A percentile compares a stretch with the other conserved stretches of the same genome.
phyloP scores from a whole-genome alignment of 1,140 invertebrate species.

The Pissodes strobi region DNA sequence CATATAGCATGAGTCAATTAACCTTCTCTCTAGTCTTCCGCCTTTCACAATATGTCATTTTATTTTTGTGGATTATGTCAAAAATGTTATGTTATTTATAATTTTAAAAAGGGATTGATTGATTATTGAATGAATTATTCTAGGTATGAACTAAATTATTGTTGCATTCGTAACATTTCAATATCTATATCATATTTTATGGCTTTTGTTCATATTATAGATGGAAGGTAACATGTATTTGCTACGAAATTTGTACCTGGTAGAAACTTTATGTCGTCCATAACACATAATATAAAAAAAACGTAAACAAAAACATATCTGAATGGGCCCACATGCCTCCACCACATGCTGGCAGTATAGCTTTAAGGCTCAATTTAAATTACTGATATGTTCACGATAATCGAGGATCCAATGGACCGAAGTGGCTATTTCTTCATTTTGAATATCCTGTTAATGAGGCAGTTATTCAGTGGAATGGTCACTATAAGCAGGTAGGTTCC shows the following conservation, averaged over 20 bases:
- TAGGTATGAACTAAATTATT: too few species aligned
- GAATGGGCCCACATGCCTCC: constrained; percentile 23
- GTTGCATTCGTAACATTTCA: too few species aligned
- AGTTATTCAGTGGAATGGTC: constrained; percentile 22
- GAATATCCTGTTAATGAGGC: constrained; percentile 30
- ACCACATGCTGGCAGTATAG: constrained; percentile 30
- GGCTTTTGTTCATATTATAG: too few species aligned
- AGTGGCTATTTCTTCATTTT: constrained; percentile 29
- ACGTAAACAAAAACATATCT: neutral
- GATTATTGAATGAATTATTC: too few species aligned
- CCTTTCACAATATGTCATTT: too few species aligned
- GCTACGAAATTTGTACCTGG: neutral
- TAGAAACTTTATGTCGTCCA: neutral
- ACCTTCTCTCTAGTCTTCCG: too few species aligned
- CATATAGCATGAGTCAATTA: too few species aligned
- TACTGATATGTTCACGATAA: constrained; percentile 34
- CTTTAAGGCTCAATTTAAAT: constrained; percentile 35
- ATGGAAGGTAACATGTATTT: too few species aligned
- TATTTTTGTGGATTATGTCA: too few species aligned
- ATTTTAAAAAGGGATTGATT: too few species aligned
- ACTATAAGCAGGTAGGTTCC: constrained; percentile 19
- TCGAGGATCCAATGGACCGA: constrained; percentile 19
- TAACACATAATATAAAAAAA: constrained; percentile 6
- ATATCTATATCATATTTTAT: too few species aligned
- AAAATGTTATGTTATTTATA: too few species aligned